Evolutionary conservation across 2,888 invertebrate species (phyloP).

Genomic region (Ceraclea dissimilis): DNA sequence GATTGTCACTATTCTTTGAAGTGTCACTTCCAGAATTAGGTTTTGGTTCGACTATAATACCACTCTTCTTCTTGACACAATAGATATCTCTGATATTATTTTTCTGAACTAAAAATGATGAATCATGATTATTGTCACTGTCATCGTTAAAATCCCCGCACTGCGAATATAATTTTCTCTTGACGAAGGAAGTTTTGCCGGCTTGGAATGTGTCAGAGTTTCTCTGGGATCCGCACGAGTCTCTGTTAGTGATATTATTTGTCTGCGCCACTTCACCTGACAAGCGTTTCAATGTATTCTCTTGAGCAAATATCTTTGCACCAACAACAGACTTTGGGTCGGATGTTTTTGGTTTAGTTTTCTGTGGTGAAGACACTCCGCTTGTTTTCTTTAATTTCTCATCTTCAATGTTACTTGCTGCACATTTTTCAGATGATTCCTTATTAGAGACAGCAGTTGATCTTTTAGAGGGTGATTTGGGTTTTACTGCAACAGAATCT

Average conservation of each 20-base stretch:
- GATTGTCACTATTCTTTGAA: neutral
- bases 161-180: neutral
- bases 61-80: neutral
- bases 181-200: neutral
- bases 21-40: neutral
- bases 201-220: neutral
- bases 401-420: no score
- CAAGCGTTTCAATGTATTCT: no score
- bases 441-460: no score
- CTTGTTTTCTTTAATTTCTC: no score
- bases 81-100: neutral
- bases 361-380: no score
- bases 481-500: no score
- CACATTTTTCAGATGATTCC: no score
- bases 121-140: neutral
- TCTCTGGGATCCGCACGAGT: neutral
- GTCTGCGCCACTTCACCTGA: no score
- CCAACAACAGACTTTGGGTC: no score
- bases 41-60: neutral
- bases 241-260: neutral
- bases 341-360: no score
- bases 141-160: neutral
- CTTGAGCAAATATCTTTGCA: no score
- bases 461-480: no score
- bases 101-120: neutral